Evolutionary conservation across 2,888 invertebrate genomes (phyloP), one percentile per base, ranked within the genome.

Genomic region (Cosmorhoe ocellata): DNA sequence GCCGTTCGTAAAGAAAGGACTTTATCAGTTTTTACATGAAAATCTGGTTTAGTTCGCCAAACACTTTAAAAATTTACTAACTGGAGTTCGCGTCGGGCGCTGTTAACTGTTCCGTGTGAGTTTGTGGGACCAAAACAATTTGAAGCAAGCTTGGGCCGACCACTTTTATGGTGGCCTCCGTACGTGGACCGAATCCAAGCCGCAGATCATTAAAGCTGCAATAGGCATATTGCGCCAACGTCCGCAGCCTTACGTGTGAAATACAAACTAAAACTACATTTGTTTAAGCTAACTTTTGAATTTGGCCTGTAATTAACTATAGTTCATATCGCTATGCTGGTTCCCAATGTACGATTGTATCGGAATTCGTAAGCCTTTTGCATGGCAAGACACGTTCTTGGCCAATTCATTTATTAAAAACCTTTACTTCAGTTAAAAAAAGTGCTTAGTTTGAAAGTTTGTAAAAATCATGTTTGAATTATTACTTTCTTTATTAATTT

Each of bases 171-270:
- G 80, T 73, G 79, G 71, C 72, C 71, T 67, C 69, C 64, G 67
- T 71, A 81, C 81, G 81, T 84, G 84, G 84, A 80, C 70, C 61
- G 75, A 74, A 76, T 84, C 85, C 85, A 85, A 84, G 82, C 84
- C 84, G 67, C 85, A 81, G 63, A 58, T 63, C 78, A 79, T 80
- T 79, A 83, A 79, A 74, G 74, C 78, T 82, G 79, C 81, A 79
- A 76, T 76, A 77, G 74, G 76, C 77, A 74, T 67, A 69, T 66
- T 78, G 77, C 74, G 75, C 76, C 74, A 76, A 71, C 67, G 63
- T 62, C 59, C 67, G 59, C 65, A 71, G 69, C 63, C 27, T 7
- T 12, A 41, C 27, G 42, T 32, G 42, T 42, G 33, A 33, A 26
- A 10, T 27, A 13, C 32, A 12, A 33, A 39, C 39, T 30, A 18